These are phyloP conservation scores for Euplexia lucipara DNA, from an alignment of 2,888 invertebrate genomes.

Conservation along the genomic window DNA sequence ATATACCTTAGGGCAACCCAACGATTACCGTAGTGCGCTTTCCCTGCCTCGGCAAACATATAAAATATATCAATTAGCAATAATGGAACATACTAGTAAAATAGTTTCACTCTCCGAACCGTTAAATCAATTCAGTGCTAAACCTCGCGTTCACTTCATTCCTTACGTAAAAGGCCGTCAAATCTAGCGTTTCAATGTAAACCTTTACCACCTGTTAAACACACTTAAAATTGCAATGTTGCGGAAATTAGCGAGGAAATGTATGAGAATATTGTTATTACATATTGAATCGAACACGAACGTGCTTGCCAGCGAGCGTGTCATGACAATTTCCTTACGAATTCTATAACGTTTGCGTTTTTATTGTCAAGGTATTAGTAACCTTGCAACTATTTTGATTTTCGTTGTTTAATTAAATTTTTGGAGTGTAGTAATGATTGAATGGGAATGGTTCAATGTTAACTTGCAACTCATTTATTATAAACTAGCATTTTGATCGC, in stretches of 20 bases:
- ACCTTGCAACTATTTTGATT: conserved; percentile 55
- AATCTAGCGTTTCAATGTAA: conserved; percentile 46
- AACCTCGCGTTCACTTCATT: conserved; percentile 50
- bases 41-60: too few relatives aligned
- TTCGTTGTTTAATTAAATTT: conserved; percentile 34
- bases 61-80: too few relatives aligned
- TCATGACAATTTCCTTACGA: conserved; percentile 48
- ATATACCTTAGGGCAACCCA: too few relatives aligned
- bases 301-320: conserved; percentile 43
- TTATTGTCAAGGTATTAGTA: conserved; percentile 59
- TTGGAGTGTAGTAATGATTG: conserved; percentile 33
- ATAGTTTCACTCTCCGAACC: conserved; percentile 16
- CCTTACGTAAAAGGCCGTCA: conserved; percentile 46
- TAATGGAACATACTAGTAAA: neutral
- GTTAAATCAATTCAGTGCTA: conserved; percentile 42
- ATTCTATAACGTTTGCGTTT: conserved; percentile 51
- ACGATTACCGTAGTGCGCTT: too few relatives aligned
- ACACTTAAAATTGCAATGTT: conserved; percentile 26
- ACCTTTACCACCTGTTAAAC: conserved; percentile 27
- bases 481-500: too few relatives aligned
- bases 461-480: neutral
- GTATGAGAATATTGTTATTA: conserved; percentile 31
- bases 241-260: conserved; percentile 52
- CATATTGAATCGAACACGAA: conserved; percentile 37
- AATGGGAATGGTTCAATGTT: conserved; percentile 33